These are phyloP conservation scores for Drosophila willistoni DNA, from an alignment of 1,140 invertebrate genomes.

Conservation along the genomic window DNA sequence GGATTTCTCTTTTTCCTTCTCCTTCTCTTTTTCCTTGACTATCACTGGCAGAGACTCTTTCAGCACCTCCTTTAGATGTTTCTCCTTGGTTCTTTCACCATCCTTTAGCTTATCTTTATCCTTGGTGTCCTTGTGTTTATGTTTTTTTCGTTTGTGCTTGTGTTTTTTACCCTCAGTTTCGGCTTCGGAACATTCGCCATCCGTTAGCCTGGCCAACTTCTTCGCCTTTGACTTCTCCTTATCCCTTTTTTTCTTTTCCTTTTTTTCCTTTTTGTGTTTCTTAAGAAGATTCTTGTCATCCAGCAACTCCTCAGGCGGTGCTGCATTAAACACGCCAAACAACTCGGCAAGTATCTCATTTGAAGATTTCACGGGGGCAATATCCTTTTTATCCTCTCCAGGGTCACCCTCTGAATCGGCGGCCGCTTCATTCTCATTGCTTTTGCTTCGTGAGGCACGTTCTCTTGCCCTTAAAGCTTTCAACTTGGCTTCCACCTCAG, in stretches of 20 bases:
- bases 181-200: slow-evolving; percentile 84
- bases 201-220: slow-evolving; percentile 84
- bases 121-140: slow-evolving; percentile 83
- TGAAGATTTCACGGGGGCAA: slow-evolving; percentile 86
- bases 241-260: slow-evolving; percentile 84
- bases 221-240: slow-evolving; percentile 85
- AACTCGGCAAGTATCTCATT: slow-evolving; percentile 91
- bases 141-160: slow-evolving; percentile 65
- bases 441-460: slow-evolving; percentile 1
- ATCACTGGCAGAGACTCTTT: neutral
- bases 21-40: slow-evolving; percentile 44
- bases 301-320: slow-evolving; percentile 84
- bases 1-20: slow-evolving; percentile 39
- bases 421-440: slow-evolving; percentile 19
- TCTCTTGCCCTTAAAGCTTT: slow-evolving; percentile 53
- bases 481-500: slow-evolving; percentile 63
- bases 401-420: slow-evolving; percentile 27
- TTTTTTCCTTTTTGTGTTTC: slow-evolving; percentile 85
- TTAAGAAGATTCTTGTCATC: slow-evolving; percentile 75
- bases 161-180: slow-evolving; percentile 80
- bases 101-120: slow-evolving; percentile 36
- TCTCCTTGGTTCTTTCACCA: slow-evolving; percentile 51
- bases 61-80: neutral
- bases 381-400: slow-evolving; percentile 80
- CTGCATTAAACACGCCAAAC: slow-evolving; percentile 86